Percentiles rank a stretch among this genome's conserved stretches.
Evolutionary conservation across 2,113 vertebrate species (phyloP).

Genomic region (Cyprinodon tularosa): DNA sequence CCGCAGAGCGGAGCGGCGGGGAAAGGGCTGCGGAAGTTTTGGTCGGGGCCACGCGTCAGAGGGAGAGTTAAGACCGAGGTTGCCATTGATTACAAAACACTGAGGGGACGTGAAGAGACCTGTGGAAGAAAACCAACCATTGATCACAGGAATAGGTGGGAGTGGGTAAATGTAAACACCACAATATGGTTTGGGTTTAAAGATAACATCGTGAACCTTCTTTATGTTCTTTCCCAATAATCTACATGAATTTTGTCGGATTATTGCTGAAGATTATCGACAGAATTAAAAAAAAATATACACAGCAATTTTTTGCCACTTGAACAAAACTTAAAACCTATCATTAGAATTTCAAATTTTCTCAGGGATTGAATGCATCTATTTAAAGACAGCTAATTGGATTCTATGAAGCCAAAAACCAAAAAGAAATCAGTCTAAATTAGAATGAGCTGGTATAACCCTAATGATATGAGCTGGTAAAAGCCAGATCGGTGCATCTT

Average conservation of each 20-base stretch:
- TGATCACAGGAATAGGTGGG: neutral
- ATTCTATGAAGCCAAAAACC: neutral
- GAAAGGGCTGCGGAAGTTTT: constrained; percentile 76
- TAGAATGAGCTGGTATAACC: no score
- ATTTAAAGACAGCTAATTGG: neutral
- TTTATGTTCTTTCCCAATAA: neutral
- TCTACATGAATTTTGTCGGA: neutral
- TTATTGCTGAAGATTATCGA: neutral
- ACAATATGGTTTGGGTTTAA: neutral
- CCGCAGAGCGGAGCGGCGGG: constrained; percentile 75
- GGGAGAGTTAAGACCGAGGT: constrained; percentile 87
- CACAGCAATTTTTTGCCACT: neutral
- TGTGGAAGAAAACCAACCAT: constrained; percentile 59
- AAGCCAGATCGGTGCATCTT: no score
- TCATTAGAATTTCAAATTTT: neutral
- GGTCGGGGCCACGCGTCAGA: constrained; percentile 83
- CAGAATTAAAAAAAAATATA: neutral
- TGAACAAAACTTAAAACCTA: neutral
- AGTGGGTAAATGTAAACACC: neutral
- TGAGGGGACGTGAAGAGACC: constrained; percentile 74
- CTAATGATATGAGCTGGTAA: neutral
- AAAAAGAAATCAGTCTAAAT: neutral
- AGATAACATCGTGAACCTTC: neutral
- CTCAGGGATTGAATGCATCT: neutral
- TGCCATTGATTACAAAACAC: constrained; percentile 91